phyloP scores from a whole-genome alignment of 2,113 vertebrate species.

The Drymodes brunneopygia region DNA sequence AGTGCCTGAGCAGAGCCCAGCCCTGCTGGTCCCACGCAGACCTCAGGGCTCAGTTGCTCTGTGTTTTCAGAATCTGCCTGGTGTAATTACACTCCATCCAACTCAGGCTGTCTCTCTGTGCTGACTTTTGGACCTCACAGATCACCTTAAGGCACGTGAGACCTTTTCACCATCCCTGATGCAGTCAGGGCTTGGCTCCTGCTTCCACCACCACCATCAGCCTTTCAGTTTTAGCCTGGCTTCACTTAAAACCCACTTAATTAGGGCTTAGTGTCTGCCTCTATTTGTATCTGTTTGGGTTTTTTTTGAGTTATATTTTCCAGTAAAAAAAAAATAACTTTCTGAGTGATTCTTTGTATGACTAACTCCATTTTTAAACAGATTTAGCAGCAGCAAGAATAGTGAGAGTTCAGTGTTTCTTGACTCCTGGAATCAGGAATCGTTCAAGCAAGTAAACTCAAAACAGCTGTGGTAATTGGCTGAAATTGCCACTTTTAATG shows the following conservation, averaged over 20 bases:
- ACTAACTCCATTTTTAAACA: background rate
- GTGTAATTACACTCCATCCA: background rate
- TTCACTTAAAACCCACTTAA: background rate
- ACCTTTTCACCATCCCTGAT: fast-evolving
- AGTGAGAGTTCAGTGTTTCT: background rate
- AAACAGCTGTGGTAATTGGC: constrained; percentile 65
- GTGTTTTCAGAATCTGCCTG: background rate
- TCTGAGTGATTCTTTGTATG: background rate
- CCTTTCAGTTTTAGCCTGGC: background rate
- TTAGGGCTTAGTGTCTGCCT: background rate
- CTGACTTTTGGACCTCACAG: background rate
- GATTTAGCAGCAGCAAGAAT: background rate
- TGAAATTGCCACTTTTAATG: constrained; percentile 70
- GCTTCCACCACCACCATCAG: background rate
- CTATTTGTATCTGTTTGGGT: fast-evolving
- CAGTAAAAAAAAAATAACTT: background rate
- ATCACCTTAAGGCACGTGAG: fast-evolving
- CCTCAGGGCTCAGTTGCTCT: background rate
- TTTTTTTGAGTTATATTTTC: background rate
- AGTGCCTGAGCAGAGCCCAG: too few species aligned
- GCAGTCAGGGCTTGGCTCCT: background rate
- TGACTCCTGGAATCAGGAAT: constrained; percentile 23
- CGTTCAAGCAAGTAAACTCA: constrained; percentile 50
- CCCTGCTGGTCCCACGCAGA: fast-evolving
- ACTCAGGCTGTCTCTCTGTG: background rate